A percentile compares a stretch with the other conserved stretches of the same genome.
These are phyloP conservation scores for Buathra laborator DNA, from an alignment of 2,888 invertebrate genomes.

Conservation along the genomic window DNA sequence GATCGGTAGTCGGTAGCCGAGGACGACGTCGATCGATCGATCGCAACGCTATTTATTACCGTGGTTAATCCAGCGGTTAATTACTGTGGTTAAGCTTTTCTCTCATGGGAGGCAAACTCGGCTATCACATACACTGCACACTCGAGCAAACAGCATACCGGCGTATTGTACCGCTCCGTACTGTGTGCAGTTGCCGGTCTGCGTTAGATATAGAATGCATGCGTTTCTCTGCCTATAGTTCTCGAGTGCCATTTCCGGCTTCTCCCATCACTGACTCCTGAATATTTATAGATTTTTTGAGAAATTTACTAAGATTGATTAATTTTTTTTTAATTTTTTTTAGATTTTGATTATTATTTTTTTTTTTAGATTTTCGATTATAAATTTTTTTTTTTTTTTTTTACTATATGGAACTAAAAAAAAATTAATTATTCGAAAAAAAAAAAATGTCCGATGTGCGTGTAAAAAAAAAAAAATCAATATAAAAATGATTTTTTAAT, in stretches of 20 bases:
- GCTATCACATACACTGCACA: slow-evolving; percentile 17
- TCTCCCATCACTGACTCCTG: too few species aligned
- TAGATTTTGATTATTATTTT: too few species aligned
- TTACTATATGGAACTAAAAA: too few species aligned
- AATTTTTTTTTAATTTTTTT: too few species aligned
- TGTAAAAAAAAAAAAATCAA: too few species aligned
- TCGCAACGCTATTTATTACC: slow-evolving; percentile 67
- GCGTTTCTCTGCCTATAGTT: slow-evolving; percentile 10
- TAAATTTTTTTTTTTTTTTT: too few species aligned
- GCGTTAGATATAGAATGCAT: slow-evolving; percentile 24
- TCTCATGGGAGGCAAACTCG: slow-evolving; percentile 33
- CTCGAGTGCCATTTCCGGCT: not conserved
- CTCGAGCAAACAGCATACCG: not conserved
- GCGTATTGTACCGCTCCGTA: not conserved
- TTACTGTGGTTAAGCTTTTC: slow-evolving; percentile 67
- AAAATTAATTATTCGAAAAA: too few species aligned
- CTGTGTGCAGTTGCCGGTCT: slow-evolving; percentile 35
- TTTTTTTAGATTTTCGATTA: too few species aligned
- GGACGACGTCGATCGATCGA: slow-evolving; percentile 51
- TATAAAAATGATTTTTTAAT: too few species aligned
- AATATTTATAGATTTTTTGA: too few species aligned
- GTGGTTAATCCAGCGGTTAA: slow-evolving; percentile 68
- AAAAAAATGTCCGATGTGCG: too few species aligned
- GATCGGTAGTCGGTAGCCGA: slow-evolving; percentile 3
- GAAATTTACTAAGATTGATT: too few species aligned